These are phyloP conservation scores for Oscheius sp. DNA, from an alignment of 1,140 invertebrate species.

Conservation along the genomic window DNA sequence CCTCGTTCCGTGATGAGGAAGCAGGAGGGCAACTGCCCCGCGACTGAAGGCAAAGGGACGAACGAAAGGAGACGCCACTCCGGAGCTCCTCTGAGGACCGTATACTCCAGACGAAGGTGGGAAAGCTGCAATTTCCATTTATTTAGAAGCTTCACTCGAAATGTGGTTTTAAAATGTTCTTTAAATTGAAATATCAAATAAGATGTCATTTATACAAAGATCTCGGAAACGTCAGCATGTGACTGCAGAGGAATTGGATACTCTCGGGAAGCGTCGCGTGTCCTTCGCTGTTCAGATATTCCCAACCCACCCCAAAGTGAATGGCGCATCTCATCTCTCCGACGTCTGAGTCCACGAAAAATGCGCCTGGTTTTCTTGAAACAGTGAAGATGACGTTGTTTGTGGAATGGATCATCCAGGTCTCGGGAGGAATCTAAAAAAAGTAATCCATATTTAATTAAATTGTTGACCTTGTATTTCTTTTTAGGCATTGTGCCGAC, in stretches of 20 bases:
- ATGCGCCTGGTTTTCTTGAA: neutral
- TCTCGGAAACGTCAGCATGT: too few species aligned
- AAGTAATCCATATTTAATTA: too few species aligned
- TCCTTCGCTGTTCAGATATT: too few species aligned
- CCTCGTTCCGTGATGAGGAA: conserved; percentile 8
- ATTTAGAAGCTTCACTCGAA: too few species aligned
- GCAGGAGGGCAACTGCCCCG: neutral
- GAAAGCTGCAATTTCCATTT: neutral
- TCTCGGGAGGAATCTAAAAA: conserved; percentile 26
- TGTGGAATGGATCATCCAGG: conserved; percentile 8
- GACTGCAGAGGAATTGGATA: too few species aligned
- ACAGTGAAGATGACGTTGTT: conserved; percentile 22
- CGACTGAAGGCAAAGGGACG: neutral
- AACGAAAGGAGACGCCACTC: neutral
- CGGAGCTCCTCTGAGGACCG: neutral
- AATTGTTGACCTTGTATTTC: conserved; percentile 11
- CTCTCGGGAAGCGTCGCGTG: too few species aligned
- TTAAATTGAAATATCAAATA: too few species aligned
- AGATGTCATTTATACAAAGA: too few species aligned
- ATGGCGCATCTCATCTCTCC: conserved; percentile 20
- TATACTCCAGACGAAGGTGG: conserved; percentile 19
- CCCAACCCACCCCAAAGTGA: conserved; percentile 16
- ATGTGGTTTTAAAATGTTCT: neutral
- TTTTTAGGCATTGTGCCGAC: neutral
- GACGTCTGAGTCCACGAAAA: neutral